These are phyloP conservation scores for Hirundo rustica DNA, from an alignment of 2,797 vertebrate genomes.

Conservation along the genomic window DNA sequence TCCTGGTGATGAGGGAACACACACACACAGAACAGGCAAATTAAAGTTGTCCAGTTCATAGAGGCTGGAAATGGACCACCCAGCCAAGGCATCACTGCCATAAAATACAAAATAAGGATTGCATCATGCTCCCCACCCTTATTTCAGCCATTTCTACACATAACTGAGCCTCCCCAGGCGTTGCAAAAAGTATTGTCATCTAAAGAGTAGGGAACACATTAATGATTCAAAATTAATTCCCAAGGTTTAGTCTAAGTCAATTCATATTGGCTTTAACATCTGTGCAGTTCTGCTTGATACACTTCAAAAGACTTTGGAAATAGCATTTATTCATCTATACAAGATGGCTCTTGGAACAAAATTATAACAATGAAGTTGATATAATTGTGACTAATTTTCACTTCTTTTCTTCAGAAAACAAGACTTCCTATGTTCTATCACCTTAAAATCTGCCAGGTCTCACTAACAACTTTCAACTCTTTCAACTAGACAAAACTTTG, in stretches of 20 bases:
- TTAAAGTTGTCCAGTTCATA: not conserved
- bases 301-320: not conserved
- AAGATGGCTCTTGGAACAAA: not conserved
- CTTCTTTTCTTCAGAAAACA: not conserved
- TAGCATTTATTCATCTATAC: not conserved
- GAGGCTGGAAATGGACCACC: not conserved
- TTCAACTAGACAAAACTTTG: not conserved
- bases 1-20: not conserved
- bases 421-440: not conserved
- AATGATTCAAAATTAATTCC: not conserved
- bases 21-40: not conserved
- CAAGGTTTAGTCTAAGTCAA: not conserved
- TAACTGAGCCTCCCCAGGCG: not conserved
- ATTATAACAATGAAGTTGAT: not conserved
- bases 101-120: not conserved
- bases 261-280: not conserved
- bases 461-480: not conserved
- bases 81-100: not conserved
- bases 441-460: not conserved
- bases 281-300: not conserved
- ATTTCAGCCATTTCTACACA: not conserved
- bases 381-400: not conserved
- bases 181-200: not conserved
- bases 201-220: not conserved
- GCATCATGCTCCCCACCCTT: not conserved